These are phyloP conservation scores for Epistrophe grossulariae DNA, from an alignment of 2,888 invertebrate species.

Conservation along the genomic window DNA sequence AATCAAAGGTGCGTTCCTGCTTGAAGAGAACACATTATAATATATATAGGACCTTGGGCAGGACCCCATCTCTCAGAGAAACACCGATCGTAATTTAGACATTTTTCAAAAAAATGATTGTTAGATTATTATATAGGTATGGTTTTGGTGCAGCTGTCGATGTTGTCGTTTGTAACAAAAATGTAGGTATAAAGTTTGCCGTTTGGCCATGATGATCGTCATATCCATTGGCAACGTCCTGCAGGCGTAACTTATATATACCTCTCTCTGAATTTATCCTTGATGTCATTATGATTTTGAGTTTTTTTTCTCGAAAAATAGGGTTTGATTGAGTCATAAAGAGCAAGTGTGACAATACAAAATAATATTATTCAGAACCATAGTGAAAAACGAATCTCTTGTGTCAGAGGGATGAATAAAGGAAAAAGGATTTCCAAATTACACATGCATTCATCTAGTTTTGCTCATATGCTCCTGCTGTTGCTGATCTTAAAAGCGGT, in stretches of 20 bases:
- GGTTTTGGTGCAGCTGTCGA: constrained; percentile 57
- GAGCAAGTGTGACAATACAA: constrained; percentile 74
- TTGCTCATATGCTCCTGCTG: not conserved
- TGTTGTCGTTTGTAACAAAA: constrained; percentile 58
- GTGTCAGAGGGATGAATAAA: not conserved
- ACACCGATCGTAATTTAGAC: constrained; percentile 68
- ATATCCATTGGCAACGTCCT: constrained; percentile 33
- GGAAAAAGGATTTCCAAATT: constrained; percentile 66
- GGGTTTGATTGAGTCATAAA: constrained; percentile 73
- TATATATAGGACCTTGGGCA: constrained; percentile 14
- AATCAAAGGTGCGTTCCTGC: constrained; percentile 55
- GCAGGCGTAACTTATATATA: constrained; percentile 62
- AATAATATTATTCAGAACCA: constrained; percentile 6
- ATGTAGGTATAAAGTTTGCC: constrained; percentile 14
- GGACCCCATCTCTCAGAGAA: constrained; percentile 25
- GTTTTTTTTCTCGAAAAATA: constrained; percentile 40
- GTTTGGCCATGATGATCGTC: constrained; percentile 30
- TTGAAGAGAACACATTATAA: not conserved
- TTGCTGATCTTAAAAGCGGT: constrained; percentile 71
- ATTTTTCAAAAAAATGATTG: constrained; percentile 47
- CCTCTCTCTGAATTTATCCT: constrained; percentile 38
- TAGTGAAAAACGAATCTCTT: constrained; percentile 40
- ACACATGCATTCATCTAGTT: constrained; percentile 65
- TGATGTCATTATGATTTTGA: constrained; percentile 54
- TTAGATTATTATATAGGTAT: constrained; percentile 52